These are phyloP conservation scores for Rutpela maculata DNA, from an alignment of 2,888 invertebrate genomes.

Conservation along the genomic window DNA sequence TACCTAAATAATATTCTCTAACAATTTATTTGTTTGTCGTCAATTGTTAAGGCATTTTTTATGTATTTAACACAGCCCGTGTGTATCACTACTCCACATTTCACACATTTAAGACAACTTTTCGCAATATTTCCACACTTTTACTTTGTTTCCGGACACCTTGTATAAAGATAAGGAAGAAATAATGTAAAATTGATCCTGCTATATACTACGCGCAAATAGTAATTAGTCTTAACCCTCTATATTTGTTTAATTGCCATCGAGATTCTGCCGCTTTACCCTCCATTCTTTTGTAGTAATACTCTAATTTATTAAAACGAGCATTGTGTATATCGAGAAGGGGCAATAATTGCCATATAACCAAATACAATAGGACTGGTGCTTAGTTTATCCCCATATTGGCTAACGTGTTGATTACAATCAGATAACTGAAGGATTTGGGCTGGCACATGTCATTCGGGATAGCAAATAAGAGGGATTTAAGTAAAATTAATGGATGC, in stretches of 20 bases:
- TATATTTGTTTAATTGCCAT: neutral
- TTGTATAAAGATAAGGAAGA: too few species aligned
- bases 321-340: neutral
- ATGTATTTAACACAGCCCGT: too few species aligned
- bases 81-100: too few species aligned
- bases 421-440: neutral
- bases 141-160: too few species aligned
- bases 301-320: neutral
- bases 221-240: too few species aligned
- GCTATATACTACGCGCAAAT: too few species aligned
- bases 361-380: neutral
- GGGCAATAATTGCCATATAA: neutral
- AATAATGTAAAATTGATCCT: too few species aligned
- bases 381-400: neutral
- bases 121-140: too few species aligned
- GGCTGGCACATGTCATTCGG: neutral
- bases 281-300: neutral
- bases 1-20: too few species aligned
- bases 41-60: too few species aligned
- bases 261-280: neutral
- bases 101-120: too few species aligned
- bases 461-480: conserved; percentile 1
- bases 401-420: neutral
- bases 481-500: neutral
- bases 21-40: too few species aligned